Evolutionary conservation across 2,113 vertebrate genomes (phyloP), one percentile per base, ranked within the genome.

Genomic region (Saimiri boliviensis): DNA sequence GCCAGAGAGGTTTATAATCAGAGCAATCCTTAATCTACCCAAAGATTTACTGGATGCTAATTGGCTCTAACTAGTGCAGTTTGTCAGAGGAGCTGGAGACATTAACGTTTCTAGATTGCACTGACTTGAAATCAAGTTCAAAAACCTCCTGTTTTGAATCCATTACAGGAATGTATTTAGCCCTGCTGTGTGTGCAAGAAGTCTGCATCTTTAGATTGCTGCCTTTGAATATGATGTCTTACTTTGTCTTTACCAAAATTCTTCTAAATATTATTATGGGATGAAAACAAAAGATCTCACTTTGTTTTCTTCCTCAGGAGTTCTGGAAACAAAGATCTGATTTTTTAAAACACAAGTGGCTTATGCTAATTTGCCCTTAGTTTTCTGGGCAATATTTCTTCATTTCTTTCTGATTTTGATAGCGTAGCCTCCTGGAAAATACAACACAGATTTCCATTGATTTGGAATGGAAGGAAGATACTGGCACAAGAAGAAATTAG

Each of bases 371-470:
- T 88, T 85, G 17, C 14, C 90, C 66, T 77, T 86, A 35, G 58
- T 86, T 95, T 93, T 90, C 70, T 95, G 52, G 42, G 30, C 3
- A 47, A 8, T 85, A 5, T 92, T 89, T 94, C 30, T 76, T 92
- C 89, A 25, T 80, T 92, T 88, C 17, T 60, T 85, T 81, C 12
- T 60, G 45, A 79, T 73, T 83, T 89, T 76, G 66, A 54, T 54
- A 79, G 76, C 37, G 30, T 45, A 47, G 19, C 37, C 27, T 80
- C 37, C 13, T 56, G 9, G 37, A 23, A 91, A 84, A 54, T 71
- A 91, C 83, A 86, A 58, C n/a, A 54, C 8, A 80, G n/a, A 27
- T 47, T 84, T 94, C 37, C 19, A 30, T 87, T 73, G 56, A 14
- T 89, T 81, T 90, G 73, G 4, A 82, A 82, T 13, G 32, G 17